These are phyloP conservation scores for Mola mola DNA, from an alignment of 2,113 vertebrate genomes.

Conservation along the genomic window DNA sequence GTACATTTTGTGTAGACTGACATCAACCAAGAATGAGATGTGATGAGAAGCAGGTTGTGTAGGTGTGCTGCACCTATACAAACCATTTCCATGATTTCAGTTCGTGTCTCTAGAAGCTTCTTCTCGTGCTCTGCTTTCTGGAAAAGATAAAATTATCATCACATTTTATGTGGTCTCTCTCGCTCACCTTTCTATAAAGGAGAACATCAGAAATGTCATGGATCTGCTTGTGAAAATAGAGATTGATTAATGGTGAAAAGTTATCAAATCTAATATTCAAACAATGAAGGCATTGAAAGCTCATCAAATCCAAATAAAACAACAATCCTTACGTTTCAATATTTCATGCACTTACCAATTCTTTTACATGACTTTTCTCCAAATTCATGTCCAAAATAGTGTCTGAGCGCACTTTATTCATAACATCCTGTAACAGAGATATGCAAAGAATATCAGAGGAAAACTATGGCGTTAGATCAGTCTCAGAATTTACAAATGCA, in stretches of 20 bases:
- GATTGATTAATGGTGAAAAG: too few relatives aligned
- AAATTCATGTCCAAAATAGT: slow-evolving; percentile 89
- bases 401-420: slow-evolving; percentile 89
- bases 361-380: slow-evolving; percentile 93
- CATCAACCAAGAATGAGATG: background rate
- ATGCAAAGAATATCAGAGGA: background rate
- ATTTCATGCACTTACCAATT: slow-evolving; percentile 85
- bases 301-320: too few relatives aligned
- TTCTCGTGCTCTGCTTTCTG: slow-evolving; percentile 90
- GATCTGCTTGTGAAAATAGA: too few relatives aligned
- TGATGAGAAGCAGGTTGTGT: background rate
- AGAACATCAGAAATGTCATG: too few relatives aligned
- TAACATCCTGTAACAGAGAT: slow-evolving; percentile 85
- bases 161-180: too few relatives aligned
- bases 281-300: too few relatives aligned
- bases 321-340: background rate
- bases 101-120: slow-evolving; percentile 87
- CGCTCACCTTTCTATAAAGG: too few relatives aligned
- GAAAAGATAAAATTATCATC: slow-evolving; percentile 37
- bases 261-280: too few relatives aligned
- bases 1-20: too few relatives aligned
- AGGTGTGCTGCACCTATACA: slow-evolving; percentile 45
- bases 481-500: too few relatives aligned
- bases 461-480: too few relatives aligned
- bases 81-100: slow-evolving; percentile 93